These are phyloP conservation scores for Polyodon spathula DNA, from an alignment of 2,113 vertebrate genomes.

Conservation along the genomic window DNA sequence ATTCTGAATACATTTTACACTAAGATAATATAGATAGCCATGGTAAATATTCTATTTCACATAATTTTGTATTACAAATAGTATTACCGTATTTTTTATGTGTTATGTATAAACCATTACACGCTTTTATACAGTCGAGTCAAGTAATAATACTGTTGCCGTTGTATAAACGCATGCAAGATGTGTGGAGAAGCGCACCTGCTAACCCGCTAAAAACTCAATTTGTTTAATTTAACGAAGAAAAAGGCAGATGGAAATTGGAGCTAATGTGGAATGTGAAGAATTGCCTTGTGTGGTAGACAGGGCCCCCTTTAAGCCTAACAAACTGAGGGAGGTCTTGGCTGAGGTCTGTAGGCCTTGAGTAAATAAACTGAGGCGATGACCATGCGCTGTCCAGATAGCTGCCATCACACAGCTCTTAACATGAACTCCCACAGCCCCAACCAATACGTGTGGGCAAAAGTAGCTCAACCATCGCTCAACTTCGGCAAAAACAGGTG, in stretches of 20 bases:
- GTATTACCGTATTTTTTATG: background rate
- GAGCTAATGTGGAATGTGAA: slow-evolving; percentile 67
- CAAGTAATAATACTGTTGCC: background rate
- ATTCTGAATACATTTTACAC: no score
- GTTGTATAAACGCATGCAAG: slow-evolving; percentile 4
- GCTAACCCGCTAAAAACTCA: slow-evolving; percentile 13
- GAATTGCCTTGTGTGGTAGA: slow-evolving; percentile 64
- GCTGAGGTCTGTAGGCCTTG: slow-evolving; percentile 64
- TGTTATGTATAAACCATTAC: background rate
- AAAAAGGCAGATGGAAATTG: slow-evolving; percentile 62
- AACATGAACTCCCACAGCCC: slow-evolving; percentile 43
- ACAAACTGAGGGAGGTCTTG: slow-evolving; percentile 76
- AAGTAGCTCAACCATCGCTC: slow-evolving; percentile 19
- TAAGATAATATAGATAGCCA: no score
- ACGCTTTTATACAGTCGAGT: background rate
- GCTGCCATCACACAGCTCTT: slow-evolving; percentile 57
- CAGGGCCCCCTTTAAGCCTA: slow-evolving; percentile 63
- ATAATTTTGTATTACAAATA: background rate
- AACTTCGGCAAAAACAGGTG: slow-evolving; percentile 9
- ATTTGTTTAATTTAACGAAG: slow-evolving; percentile 34
- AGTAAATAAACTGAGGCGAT: slow-evolving; percentile 69
- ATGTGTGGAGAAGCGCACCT: slow-evolving; percentile 8
- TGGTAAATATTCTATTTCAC: no score
- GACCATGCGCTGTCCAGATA: slow-evolving; percentile 66
- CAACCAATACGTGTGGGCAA: slow-evolving; percentile 16